These are phyloP conservation scores for Apamea epomidion DNA, from an alignment of 2,888 invertebrate species.

Conservation along the genomic window DNA sequence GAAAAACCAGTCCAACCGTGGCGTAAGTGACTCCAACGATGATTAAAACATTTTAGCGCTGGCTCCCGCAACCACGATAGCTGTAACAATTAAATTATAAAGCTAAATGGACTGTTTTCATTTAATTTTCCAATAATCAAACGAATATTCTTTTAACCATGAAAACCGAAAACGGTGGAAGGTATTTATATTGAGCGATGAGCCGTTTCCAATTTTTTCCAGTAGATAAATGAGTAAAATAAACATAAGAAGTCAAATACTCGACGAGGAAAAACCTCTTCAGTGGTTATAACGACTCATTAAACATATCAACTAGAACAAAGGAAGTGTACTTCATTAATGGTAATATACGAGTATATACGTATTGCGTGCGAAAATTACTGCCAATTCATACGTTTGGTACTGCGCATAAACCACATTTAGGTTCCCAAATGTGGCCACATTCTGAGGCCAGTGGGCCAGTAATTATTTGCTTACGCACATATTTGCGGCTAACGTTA, in stretches of 20 bases:
- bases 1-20: not conserved
- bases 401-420: constrained; percentile 57
- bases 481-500: constrained; percentile 58
- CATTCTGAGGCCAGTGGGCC: constrained; percentile 38
- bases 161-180: not conserved
- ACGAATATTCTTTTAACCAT: constrained; percentile 1
- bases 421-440: constrained; percentile 45
- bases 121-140: constrained; percentile 27
- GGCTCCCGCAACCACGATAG: constrained; percentile 5
- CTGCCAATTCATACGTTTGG: constrained; percentile 39
- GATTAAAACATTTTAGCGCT: constrained; percentile 34
- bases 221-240: not conserved
- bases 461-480: constrained; percentile 61
- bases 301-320: constrained; percentile 20
- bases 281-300: constrained; percentile 1
- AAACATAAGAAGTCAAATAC: not conserved
- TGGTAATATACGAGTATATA: constrained; percentile 18
- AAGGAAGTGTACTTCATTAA: constrained; percentile 18
- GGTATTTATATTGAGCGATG: not conserved
- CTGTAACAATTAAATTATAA: constrained; percentile 23
- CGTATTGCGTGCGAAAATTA: constrained; percentile 43
- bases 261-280: constrained; percentile 2
- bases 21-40: constrained; percentile 1
- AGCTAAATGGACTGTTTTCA: constrained; percentile 7
- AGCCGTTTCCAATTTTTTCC: not conserved